Evolutionary conservation across 2,797 vertebrate genomes (phyloP), one percentile per base, ranked within the genome.

Genomic region (Carapus acus): DNA sequence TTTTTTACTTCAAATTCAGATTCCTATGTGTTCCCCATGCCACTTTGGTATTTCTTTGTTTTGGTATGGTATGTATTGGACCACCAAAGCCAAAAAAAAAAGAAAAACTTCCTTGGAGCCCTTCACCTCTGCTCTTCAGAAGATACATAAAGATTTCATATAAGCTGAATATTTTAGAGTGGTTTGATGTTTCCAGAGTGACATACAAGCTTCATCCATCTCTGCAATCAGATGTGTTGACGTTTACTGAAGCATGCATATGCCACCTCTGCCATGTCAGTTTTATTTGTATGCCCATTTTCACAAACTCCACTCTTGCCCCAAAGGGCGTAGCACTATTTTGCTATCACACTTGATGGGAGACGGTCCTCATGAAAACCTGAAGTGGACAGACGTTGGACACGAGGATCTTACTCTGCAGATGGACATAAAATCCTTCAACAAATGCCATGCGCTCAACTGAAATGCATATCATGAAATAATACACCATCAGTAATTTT

Each of bases 221-320:
- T 62, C 48, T 57, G 59, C 53, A 37, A 62, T 72, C 33, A 62
- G 59, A 75, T 31, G 39, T 65, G 55, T 34, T 74, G 65, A 71
- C 74, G 63, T 80, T 80, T 76, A 55, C 58, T 69, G 8, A 53
- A 71, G 72, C 82, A 79, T n/a, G n/a, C 73, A 79, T 71, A 79
- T 71, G 50, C 54, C 79, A 58, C 45, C 63, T 75, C 55, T 66
- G 62, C 71, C 57, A 41, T 59, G 53, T 74, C 77, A 62, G 43
- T 36, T 49, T 63, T 44, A 36, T 47, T 45, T 37, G 47, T 45
- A 49, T 67, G 54, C 43, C 21, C 67, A 46, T 76, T 63, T 73
- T 57, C 24, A 63, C 57, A 12, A 8, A 12, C 18, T 23, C 55
- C 48, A 53, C 65, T n/a, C n/a, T n/a, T n/a, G n/a, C n/a, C n/a